These are phyloP conservation scores for Dicranocentrus wangi DNA, from an alignment of 2,888 invertebrate species.

Conservation along the genomic window DNA sequence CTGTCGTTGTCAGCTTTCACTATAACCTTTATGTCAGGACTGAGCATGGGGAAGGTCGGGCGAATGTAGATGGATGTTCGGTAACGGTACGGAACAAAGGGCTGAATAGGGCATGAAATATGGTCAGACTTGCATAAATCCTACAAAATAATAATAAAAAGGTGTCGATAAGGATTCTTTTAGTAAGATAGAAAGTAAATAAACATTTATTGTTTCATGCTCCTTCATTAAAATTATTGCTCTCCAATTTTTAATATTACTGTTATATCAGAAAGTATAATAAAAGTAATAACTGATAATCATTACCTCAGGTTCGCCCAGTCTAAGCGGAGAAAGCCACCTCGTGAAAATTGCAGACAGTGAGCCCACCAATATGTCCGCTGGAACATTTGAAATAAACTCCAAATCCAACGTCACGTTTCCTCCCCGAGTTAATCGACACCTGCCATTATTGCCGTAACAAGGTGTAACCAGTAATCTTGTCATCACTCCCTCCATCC, in stretches of 20 bases:
- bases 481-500: conserved; percentile 62
- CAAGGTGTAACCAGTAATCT: conserved; percentile 45
- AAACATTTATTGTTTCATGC: background rate
- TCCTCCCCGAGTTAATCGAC: conserved; percentile 48
- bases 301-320: conserved; percentile 62
- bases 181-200: background rate
- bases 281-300: background rate
- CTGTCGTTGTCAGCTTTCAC: conserved; percentile 43
- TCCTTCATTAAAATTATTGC: too few relatives aligned
- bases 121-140: conserved; percentile 57
- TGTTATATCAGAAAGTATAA: background rate
- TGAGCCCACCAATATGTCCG: conserved; percentile 40
- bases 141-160: conserved; percentile 42
- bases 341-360: conserved; percentile 38
- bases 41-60: conserved; percentile 30
- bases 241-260: too few relatives aligned
- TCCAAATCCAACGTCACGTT: conserved; percentile 65
- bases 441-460: conserved; percentile 34
- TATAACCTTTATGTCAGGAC: conserved; percentile 56
- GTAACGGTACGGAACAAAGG: conserved; percentile 49
- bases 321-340: conserved; percentile 36
- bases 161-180: too few relatives aligned
- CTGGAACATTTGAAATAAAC: conserved; percentile 49
- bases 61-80: conserved; percentile 49
- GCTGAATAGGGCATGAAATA: conserved; percentile 57